Conservation (phyloP, 2,888 invertebrate genomes). For the Plagiodera versicolora region DNA sequence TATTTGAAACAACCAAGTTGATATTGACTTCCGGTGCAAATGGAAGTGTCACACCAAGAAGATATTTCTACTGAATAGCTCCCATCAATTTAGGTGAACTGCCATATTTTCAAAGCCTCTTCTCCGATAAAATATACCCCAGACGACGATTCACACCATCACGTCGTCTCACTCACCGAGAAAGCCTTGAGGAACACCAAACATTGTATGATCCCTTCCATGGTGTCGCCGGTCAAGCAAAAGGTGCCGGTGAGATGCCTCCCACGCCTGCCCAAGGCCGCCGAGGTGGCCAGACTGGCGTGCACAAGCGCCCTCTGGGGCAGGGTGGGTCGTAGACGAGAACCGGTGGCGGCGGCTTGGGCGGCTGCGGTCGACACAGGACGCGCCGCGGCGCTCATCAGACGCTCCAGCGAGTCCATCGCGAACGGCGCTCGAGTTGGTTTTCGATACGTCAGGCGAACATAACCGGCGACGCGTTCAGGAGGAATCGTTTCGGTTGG, state of each 20-base stretch:
- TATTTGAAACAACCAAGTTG: too few species aligned
- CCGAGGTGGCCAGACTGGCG: slow-evolving; percentile 72
- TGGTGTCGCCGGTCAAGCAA: slow-evolving; percentile 87
- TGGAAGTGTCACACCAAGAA: too few species aligned
- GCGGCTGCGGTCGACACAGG: slow-evolving; percentile 13
- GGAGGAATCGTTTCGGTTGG: too few species aligned
- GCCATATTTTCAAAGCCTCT: too few species aligned
- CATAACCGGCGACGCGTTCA: too few species aligned
- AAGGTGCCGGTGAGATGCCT: slow-evolving; percentile 86
- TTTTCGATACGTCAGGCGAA: too few species aligned
- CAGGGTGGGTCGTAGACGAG: slow-evolving; percentile 30
- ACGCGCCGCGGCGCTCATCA: slow-evolving; percentile 66
- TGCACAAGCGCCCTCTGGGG: slow-evolving; percentile 74
- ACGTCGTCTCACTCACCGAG: slow-evolving; percentile 69
- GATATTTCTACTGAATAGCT: too few species aligned
- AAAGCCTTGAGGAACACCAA: slow-evolving; percentile 90
- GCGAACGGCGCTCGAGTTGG: slow-evolving; percentile 22
- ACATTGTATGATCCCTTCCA: slow-evolving; percentile 93
- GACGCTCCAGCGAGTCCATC: slow-evolving; percentile 82
- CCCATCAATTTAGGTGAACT: too few species aligned
- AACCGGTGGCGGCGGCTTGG: slow-evolving; percentile 12
- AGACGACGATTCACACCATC: too few species aligned
- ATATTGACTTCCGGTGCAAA: too few species aligned
- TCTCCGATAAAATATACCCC: too few species aligned
- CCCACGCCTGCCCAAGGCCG: slow-evolving; percentile 74